phyloP scores from a whole-genome alignment of 2,113 vertebrate species.

The Phalacrocorax carbo region DNA sequence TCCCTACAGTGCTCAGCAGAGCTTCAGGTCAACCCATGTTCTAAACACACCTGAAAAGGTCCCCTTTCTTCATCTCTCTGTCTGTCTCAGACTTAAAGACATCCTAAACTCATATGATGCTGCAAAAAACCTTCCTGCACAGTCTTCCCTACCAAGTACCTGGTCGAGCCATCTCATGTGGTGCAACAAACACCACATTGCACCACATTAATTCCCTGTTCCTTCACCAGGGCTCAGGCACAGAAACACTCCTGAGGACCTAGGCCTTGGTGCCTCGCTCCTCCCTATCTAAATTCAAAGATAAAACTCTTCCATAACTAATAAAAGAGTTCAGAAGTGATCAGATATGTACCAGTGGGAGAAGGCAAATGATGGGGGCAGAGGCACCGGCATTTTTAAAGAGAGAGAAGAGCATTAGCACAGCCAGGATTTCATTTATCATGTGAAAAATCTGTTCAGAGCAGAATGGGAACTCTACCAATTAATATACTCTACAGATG shows the following conservation, averaged over 20 bases:
- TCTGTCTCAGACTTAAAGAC: background rate
- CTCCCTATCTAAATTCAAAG: background rate
- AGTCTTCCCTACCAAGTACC: background rate
- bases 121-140: background rate
- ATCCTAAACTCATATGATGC: background rate
- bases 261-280: background rate
- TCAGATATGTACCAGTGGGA: background rate
- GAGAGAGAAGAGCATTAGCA: background rate
- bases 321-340: background rate
- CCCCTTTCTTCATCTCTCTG: background rate
- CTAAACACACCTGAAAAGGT: background rate
- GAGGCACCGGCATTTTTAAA: background rate
- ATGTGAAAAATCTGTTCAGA: background rate
- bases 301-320: background rate
- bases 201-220: background rate
- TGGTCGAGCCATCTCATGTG: rapidly evolving
- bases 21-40: background rate
- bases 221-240: background rate
- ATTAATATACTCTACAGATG: background rate
- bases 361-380: background rate
- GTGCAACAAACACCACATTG: background rate
- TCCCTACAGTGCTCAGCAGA: background rate
- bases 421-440: background rate
- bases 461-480: background rate
- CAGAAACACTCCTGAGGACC: background rate